Base-by-base conservation (phyloP, 2,797 vertebrate species). In the Crenuchus spilurus region DNA sequence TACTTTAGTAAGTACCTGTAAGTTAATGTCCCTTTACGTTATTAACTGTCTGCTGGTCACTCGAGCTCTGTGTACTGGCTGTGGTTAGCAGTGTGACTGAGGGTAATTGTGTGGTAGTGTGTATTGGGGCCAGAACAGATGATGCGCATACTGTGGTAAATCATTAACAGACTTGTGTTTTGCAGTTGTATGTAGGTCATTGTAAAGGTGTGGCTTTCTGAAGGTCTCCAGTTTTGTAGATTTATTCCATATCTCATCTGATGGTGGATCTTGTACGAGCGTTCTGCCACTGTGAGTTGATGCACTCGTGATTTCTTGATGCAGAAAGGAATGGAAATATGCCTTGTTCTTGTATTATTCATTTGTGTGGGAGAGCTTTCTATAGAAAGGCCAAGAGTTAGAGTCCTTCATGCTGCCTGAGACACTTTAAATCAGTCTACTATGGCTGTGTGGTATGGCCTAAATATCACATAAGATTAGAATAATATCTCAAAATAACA, bases 91-190 rank as follows among this genome's bases (percentile, higher is more conserved):
- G 24, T 14, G 20, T 60, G 69, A 66, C 54, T 35, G 44, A 41
- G 41, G 68, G 41, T 33, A 76, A 70, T 64, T 76, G 31, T 7
- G 31, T 16, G 31, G 74, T 31, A 22, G 44, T 48, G 44, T 20
- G 18, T 22, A 9, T 20, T 22, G 48, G 1, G 20, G 16, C 60
- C 42, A 68, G 64, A 51, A 24, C 30, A 39, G 71, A 72, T 63
- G 69, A 66, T 72, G 75, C 69, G 71, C 61, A 55, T 54, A 30
- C 69, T 60, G 4, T 72, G 26, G 44, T 60, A 60, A 77, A 72
- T 66, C 44, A 67, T 77, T 66, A 72, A 54, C 44, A 3, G 9
- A 6, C 22, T 72, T 67, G 6, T 66, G 33, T 46, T 60, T 41
- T 49, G 13, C 16, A 6, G 26, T 13, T 30, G 26, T 54, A 54